Base-by-base conservation (phyloP, 2,888 invertebrate genomes). In the Pyrrhosoma nymphula region DNA sequence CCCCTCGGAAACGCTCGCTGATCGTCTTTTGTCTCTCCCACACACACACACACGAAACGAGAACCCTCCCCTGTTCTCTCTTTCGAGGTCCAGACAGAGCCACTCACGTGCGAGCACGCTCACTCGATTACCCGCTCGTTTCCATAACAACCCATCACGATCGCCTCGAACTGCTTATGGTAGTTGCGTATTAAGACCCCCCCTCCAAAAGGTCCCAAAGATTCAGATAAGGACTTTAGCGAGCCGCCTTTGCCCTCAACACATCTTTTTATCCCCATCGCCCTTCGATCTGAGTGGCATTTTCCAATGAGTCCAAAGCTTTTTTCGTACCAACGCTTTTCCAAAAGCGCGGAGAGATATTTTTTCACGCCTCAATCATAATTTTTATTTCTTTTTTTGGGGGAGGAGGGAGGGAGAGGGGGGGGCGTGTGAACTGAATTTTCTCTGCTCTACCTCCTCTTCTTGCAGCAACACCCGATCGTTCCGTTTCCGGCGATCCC, bases 111-210 rank as follows among this genome's bases (percentile, higher is more conserved):
- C 16, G 82, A 82, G 82, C 82, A 82, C 82, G 82, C 82, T 82
- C 82, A 82, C 63, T 47, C 93, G 93, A 93, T 93, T 93, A 93
- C 35, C 47, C 63, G 60, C 69, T 91, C 55, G 89, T 89, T 89
- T 89, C 89, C 89, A 89, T 89, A 56, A 56, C 47, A 89, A 56
- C 69, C 47, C 35, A 93, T 93, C 93, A 93, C 93, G 93, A 93
- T 69, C 69, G 93, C 69, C 47, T 69, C 93, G 82, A 82, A 69
- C 93, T 93, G 69, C 47, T 69, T 93, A 93, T 93, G 93, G 93
- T 63, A 39, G 91, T 60, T 47, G 89, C 56, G 89, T 89, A 89
- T 89, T 47, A 89, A 47, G 82, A 14, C 89, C 93, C 16, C 60
- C 69, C 69, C 93, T 8, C 8, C 47, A 47, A 69, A 82, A 69